Conservation (phyloP, 1,140 invertebrate genomes). For the Brachionus angularis region DNA sequence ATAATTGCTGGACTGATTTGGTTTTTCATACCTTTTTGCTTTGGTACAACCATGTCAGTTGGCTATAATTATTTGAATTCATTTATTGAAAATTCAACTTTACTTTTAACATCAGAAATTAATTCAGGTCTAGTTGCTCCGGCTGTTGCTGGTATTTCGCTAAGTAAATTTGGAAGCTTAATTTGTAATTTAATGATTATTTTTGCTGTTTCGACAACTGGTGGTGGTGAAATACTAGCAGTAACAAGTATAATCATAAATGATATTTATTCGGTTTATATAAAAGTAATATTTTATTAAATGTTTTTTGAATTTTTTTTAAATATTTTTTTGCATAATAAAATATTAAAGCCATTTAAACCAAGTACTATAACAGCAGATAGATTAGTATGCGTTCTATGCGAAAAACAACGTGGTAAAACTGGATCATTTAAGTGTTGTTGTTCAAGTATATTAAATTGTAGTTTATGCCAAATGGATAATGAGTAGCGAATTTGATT, state of each 20-base stretch:
- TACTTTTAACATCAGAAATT: constrained; percentile 47
- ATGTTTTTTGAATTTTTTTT: background rate
- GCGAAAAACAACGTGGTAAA: constrained; percentile 52
- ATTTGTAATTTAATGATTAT: constrained; percentile 55
- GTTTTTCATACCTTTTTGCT: constrained; percentile 58
- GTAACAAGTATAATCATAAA: constrained; percentile 58
- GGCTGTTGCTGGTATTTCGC: constrained; percentile 51
- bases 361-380: constrained; percentile 53
- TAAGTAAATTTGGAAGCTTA: constrained; percentile 52
- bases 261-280: constrained; percentile 57
- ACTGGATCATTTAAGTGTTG: constrained; percentile 52
- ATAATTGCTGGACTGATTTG: constrained; percentile 56
- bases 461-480: constrained; percentile 51
- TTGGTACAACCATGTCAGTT: constrained; percentile 57
- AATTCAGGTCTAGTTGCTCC: constrained; percentile 53
- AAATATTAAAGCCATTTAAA: constrained; percentile 47
- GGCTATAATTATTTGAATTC: constrained; percentile 53
- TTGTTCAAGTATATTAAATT: constrained; percentile 55
- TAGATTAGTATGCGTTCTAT: constrained; percentile 56
- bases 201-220: constrained; percentile 58
- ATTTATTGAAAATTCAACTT: constrained; percentile 49
- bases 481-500: constrained; percentile 50
- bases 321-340: background rate
- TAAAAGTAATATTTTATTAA: constrained; percentile 50
- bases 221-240: constrained; percentile 57